Evolutionary conservation across 2,888 invertebrate species (phyloP).

Genomic region (Endotricha flammealis): DNA sequence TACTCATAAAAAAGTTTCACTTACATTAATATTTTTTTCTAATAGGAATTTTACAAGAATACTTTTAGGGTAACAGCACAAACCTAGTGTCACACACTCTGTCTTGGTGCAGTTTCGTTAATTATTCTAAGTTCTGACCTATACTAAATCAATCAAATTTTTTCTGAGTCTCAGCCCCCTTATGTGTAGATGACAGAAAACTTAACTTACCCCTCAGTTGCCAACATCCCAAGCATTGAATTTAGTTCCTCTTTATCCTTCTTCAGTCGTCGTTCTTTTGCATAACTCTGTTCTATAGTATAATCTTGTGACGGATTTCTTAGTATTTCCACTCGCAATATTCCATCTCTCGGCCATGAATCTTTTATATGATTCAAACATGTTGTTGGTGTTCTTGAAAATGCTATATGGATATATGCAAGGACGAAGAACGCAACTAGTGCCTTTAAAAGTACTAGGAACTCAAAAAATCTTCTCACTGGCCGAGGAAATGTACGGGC

Average conservation of each 20-base stretch:
- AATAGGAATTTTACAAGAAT: too few relatives aligned
- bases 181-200: too few relatives aligned
- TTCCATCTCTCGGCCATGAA: slow-evolving; percentile 97
- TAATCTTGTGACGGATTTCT: slow-evolving; percentile 85
- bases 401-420: slow-evolving; percentile 96
- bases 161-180: too few relatives aligned
- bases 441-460: slow-evolving; percentile 88
- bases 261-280: slow-evolving; percentile 85
- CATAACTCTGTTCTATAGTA: slow-evolving; percentile 89
- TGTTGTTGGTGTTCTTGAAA: slow-evolving; percentile 94
- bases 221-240: slow-evolving; percentile 80
- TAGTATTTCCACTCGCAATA: slow-evolving; percentile 93
- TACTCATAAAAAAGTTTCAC: too few relatives aligned
- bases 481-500: slow-evolving; percentile 93
- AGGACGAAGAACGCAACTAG: slow-evolving; percentile 90
- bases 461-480: slow-evolving; percentile 89
- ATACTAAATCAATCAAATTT: too few relatives aligned
- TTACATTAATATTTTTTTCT: too few relatives aligned
- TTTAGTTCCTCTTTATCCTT: slow-evolving; percentile 81
- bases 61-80: too few relatives aligned
- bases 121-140: too few relatives aligned
- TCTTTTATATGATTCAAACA: slow-evolving; percentile 93
- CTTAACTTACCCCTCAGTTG: slow-evolving; percentile 80
- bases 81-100: too few relatives aligned
- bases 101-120: too few relatives aligned